Evolutionary conservation across 2,113 vertebrate species (phyloP), one percentile per base, ranked within the genome.

Genomic region (Macaca nemestrina): DNA sequence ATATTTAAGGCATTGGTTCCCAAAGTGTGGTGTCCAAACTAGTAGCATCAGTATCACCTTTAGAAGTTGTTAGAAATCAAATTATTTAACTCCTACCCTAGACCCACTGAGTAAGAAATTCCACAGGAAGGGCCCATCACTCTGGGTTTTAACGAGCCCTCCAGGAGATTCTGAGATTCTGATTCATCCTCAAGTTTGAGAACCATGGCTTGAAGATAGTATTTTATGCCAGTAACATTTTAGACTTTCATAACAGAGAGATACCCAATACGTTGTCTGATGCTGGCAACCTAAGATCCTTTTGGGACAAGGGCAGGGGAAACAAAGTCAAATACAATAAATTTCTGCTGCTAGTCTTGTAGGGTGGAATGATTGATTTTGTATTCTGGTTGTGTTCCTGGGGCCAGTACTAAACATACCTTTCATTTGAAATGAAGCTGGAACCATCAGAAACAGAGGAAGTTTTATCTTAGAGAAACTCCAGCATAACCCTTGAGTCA

Each of bases 341-440:
- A n/a, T 11, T 9, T 88, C 82, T 57, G 20, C 32, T 59, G 17
- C 43, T 85, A 82, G 59, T 22, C 78, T 88, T 23, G 43, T 16
- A 70, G n/a, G 50, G 18, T 20, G 6, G 2, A 83, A 38, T 16
- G 25, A 72, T 1, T 75, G 48, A 79, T 75, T 95, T 73, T 85
- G 13, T 76, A 40, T 84, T 80, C 90, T 25, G 30, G 30, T 40
- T 70, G 17, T 68, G 14, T 20, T 30, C 27, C 80, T 73, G 13
- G 23, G 81, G 67, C 64, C 70, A 94, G 70, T 5, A 13, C 32
- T 85, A 95, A 92, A 73, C 76, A 82, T 18, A 72, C 12, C 67
- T 85, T 75, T 72, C 81, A 89, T 94, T 40, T 68, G 85, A 94
- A 95, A 79, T 93, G 82, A 88, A 94, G 48, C 59, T 73, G 48